A percentile compares a stretch with the other conserved stretches of the same genome.
phyloP scores from a whole-genome alignment of 2,113 vertebrate genomes.

The Aphelocoma coerulescens region DNA sequence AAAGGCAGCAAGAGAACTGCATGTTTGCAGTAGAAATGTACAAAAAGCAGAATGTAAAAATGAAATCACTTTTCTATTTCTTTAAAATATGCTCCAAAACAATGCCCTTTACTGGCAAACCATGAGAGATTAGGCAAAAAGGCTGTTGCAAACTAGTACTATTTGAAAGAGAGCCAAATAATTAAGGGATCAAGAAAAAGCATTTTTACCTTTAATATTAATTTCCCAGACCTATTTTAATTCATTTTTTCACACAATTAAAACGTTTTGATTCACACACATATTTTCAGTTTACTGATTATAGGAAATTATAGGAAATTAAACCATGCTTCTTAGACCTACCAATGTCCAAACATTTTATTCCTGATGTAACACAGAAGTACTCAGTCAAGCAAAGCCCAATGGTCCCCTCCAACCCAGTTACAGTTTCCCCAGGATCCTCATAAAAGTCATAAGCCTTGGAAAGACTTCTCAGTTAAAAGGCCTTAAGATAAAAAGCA shows the following conservation, averaged over 20 bases:
- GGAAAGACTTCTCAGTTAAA: background rate
- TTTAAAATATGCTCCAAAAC: background rate
- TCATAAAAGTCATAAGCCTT: background rate
- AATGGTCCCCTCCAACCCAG: background rate
- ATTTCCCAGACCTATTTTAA: background rate
- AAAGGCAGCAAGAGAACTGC: background rate
- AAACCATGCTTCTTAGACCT: background rate
- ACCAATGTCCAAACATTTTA: background rate
- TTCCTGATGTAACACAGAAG: background rate
- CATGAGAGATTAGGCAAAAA: background rate
- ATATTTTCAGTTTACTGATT: background rate
- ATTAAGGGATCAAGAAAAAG: background rate
- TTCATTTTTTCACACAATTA: background rate
- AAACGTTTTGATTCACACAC: background rate
- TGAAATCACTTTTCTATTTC: background rate
- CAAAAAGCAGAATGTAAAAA: background rate
- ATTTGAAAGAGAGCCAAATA: background rate
- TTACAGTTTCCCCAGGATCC: background rate
- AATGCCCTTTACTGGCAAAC: background rate
- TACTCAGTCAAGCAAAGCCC: background rate
- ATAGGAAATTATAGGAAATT: background rate
- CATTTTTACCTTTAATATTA: background rate
- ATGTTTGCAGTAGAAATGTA: background rate
- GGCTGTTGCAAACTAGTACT: background rate
- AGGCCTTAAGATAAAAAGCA: background rate